Base-by-base conservation (phyloP, 1,140 invertebrate genomes). In the Drosophila santomea region DNA sequence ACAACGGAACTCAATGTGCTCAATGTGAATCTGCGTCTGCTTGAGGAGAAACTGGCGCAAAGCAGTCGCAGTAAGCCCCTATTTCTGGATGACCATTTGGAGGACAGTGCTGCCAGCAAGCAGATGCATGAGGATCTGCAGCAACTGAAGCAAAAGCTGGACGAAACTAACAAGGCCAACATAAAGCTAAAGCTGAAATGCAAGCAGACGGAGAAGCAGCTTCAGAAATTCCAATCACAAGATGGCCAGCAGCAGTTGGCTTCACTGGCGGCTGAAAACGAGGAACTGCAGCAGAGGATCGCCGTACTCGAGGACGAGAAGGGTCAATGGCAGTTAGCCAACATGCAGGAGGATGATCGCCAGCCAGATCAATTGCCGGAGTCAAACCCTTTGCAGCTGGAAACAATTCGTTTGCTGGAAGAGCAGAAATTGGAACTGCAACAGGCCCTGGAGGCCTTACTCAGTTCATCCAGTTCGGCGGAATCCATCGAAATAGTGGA, bases 221-320 rank as follows among this genome's bases (percentile, higher is more conserved):
- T 97, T 59, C 95, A 96, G 67, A 94, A 95, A 79, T 95, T 97
- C 64, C 96, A 95, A 92, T 95, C 95, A 23, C 95, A 94, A 44
- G 95, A 96, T 89, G 86, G 93, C 25, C 95, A 96, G 91, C 94
- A 94, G 47, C 95, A 96, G 92, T 93, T 97, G 69, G 93, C 95
- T 1, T 93, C 93, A 52, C 88, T 95, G 7, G 93, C 93, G 78
- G 93, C 93, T 60, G 94, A 95, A 74, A 93, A 95, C 63, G 93
- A 94, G 72, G 93, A 94, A 78, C 93, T 98, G 74, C 95, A 95
- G 75, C 96, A 97, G 77, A 94, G 95, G 92, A 94, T 98, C 72
- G 95, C 95, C 50, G 95, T 97, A 91, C 93, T 98, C 54, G 97
- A 98, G 93, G 97, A 98, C 92, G 97, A 97, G 93, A 98, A 97